These are phyloP conservation scores for Caradrina kadenii DNA, from an alignment of 2,888 invertebrate species.

Conservation along the genomic window DNA sequence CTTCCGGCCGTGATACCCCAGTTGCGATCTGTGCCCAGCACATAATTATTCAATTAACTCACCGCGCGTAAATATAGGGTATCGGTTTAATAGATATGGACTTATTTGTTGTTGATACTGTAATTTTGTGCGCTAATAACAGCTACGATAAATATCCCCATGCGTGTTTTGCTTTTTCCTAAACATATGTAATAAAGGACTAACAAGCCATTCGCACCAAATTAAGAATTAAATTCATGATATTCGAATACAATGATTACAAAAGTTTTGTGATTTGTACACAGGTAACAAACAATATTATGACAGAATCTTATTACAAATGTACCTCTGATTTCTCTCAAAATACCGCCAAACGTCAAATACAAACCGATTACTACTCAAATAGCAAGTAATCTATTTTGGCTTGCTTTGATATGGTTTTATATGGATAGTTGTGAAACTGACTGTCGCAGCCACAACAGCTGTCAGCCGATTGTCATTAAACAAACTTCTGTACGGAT, in stretches of 20 bases:
- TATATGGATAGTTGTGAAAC: constrained; percentile 38
- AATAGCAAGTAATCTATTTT: constrained; percentile 42
- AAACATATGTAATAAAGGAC: not conserved
- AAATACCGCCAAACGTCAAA: constrained; percentile 21
- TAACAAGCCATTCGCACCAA: not conserved
- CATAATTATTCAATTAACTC: constrained; percentile 75
- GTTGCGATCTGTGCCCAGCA: constrained; percentile 82
- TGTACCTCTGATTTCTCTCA: constrained; percentile 1
- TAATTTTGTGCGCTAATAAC: constrained; percentile 20
- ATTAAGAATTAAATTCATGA: not conserved
- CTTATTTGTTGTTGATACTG: constrained; percentile 32
- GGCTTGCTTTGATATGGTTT: constrained; percentile 38
- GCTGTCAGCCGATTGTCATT: constrained; percentile 50
- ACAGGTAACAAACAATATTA: constrained; percentile 17
- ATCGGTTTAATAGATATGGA: constrained; percentile 47
- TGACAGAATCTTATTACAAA: constrained; percentile 2
- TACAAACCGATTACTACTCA: constrained; percentile 18
- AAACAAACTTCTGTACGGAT: constrained; percentile 57
- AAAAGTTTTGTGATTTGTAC: constrained; percentile 4
- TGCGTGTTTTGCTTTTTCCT: not conserved
- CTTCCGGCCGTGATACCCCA: constrained; percentile 85
- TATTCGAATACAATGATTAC: not conserved
- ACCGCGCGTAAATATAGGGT: constrained; percentile 56
- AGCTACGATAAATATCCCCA: constrained; percentile 4
- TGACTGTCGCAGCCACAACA: not conserved